Conservation (phyloP, 2,888 invertebrate genomes). For the Patella depressa region DNA sequence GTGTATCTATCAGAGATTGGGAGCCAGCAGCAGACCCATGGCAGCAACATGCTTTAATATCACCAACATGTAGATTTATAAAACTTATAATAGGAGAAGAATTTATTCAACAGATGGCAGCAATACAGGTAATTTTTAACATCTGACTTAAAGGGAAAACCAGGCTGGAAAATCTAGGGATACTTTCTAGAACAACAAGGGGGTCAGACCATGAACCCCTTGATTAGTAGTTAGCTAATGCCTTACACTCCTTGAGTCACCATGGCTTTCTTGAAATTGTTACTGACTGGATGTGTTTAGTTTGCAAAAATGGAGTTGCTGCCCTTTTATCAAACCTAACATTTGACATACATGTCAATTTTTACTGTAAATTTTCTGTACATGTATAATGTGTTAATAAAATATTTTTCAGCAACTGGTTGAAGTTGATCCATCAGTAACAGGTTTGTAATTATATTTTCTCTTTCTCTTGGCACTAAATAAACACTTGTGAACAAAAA, state of each 20-base stretch:
- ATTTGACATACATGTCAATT: background rate
- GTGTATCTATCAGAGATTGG: background rate
- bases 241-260: background rate
- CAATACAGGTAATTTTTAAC: background rate
- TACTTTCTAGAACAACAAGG: background rate
- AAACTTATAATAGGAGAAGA: background rate
- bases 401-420: background rate
- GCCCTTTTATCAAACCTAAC: background rate
- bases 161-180: background rate
- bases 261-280: background rate
- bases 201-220: no score
- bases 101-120: slow-evolving; percentile 4
- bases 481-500: no score
- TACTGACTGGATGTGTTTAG: background rate
- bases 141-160: background rate
- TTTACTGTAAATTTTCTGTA: background rate
- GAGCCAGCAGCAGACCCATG: background rate
- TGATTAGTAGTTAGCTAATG: no score
- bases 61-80: background rate
- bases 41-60: slow-evolving; percentile 3
- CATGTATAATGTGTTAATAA: background rate
- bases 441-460: background rate
- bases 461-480: no score
- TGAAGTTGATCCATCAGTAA: background rate
- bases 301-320: background rate